Percentiles rank a stretch among this genome's conserved stretches.
phyloP scores from a whole-genome alignment of 2,888 invertebrate species.

The Ellobium chinense region DNA sequence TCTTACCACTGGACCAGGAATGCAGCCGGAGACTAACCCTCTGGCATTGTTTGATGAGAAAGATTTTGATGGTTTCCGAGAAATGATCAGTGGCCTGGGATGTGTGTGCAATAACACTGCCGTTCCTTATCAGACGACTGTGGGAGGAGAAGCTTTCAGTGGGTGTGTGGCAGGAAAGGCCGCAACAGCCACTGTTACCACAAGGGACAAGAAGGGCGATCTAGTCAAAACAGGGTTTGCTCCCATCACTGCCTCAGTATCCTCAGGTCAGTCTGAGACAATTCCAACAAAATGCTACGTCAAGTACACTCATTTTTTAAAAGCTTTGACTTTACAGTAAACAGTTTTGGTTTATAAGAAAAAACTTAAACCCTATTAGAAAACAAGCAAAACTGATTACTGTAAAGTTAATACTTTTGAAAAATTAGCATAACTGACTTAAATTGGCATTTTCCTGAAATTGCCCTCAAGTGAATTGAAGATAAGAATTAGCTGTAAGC shows the following conservation, averaged over 20 bases:
- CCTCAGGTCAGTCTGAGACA: conserved; percentile 34
- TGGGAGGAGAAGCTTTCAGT: conserved; percentile 78
- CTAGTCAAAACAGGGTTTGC: conserved; percentile 76
- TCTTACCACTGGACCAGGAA: conserved; percentile 5
- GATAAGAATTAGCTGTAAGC: too few relatives aligned
- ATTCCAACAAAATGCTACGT: too few relatives aligned
- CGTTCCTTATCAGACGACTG: conserved; percentile 78
- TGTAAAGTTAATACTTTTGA: too few relatives aligned
- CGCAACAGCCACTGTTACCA: conserved; percentile 77
- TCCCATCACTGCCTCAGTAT: conserved; percentile 62
- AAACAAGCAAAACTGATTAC: too few relatives aligned
- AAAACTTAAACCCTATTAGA: too few relatives aligned
- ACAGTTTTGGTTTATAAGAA: too few relatives aligned
- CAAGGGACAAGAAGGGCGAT: conserved; percentile 76
- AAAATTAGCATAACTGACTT: too few relatives aligned
- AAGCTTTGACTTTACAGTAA: too few relatives aligned
- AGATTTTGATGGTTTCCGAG: conserved; percentile 63
- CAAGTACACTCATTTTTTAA: neutral
- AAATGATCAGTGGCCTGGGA: conserved; percentile 75
- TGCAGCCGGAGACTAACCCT: conserved; percentile 42
- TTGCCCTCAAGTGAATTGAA: too few relatives aligned
- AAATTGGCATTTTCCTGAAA: too few relatives aligned
- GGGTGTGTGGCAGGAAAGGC: conserved; percentile 74
- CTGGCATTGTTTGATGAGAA: conserved; percentile 70
- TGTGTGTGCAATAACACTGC: conserved; percentile 77